Conservation (phyloP, 2,797 vertebrate species). For the Alfaro cultratus region DNA sequence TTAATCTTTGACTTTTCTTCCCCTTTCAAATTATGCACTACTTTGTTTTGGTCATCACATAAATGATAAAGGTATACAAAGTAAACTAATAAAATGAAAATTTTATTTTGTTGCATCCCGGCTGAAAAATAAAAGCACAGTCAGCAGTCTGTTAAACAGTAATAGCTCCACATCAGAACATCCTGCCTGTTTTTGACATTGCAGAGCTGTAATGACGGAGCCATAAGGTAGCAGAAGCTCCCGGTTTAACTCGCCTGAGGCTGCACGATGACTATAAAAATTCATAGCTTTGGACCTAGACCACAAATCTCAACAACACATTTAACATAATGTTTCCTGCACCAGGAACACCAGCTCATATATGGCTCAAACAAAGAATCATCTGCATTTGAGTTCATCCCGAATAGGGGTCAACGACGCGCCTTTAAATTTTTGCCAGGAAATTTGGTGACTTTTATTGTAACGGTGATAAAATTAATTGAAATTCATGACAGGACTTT, state of each 20-base stretch:
- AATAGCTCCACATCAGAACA: conserved; percentile 40
- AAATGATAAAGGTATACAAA: not conserved
- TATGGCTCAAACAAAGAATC: not conserved
- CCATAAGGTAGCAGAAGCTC: conserved; percentile 53
- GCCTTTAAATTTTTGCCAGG: not conserved
- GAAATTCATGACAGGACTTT: not conserved
- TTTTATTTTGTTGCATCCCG: conserved; percentile 30
- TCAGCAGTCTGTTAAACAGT: conserved; percentile 37
- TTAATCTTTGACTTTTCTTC: not conserved
- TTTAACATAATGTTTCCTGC: conserved; percentile 64
- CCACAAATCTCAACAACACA: conserved; percentile 58
- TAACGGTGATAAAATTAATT: not conserved
- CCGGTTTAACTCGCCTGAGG: conserved; percentile 52
- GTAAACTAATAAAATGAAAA: too few relatives aligned
- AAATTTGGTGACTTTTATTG: not conserved
- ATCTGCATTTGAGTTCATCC: conserved; percentile 20
- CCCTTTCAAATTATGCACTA: not conserved
- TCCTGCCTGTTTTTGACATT: conserved; percentile 53
- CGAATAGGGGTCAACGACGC: not conserved
- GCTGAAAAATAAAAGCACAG: not conserved
- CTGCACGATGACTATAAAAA: conserved; percentile 65
- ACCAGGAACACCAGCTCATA: conserved; percentile 24
- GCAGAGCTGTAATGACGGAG: conserved; percentile 59
- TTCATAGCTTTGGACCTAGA: conserved; percentile 70
- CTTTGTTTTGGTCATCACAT: not conserved